Base-by-base conservation (phyloP, 1,140 invertebrate species). In the Frieseomelitta varia region DNA sequence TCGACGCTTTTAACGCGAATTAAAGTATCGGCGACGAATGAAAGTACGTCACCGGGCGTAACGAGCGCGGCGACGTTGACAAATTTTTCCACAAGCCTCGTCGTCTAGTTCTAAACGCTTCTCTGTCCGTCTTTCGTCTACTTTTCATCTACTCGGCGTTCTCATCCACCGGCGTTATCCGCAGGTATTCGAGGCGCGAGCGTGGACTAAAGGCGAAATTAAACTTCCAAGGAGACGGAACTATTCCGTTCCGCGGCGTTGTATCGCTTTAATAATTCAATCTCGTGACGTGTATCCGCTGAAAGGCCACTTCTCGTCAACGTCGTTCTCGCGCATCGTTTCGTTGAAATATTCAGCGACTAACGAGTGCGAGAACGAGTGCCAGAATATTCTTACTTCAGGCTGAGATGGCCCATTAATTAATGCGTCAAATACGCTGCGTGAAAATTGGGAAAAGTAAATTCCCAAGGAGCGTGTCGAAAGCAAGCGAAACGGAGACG, bases 391-490 rank as follows among this genome's bases (percentile, higher is more conserved):
- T 47, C 51, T 53, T 24, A 24, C 19, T 4, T 4, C 4, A 0
- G 1, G n/a, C 2, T 14, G 15, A 15, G 27, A 56, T 4, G 2
- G 24, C n/a, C 19, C 24, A 82, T 56, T 77, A 76, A 82, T 76
- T 81, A 67, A 68, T 4, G 8, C 0, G 14, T 14, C 68, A 56
- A 68, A 68, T n/a, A n/a, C 24, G 11, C 1, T 3, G 61, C 0
- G 4, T 14, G 61, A 53, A 77, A 68, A 68, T 27, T n/a, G 19
- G 24, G 53, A 68, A 82, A 76, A 55, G 30, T 76, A 68, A 82
- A 68, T 56, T 56, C 24, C 47, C 12, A 19, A 1, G 4, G 17
- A 14, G 15, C 10, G 0, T 15, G 27, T 10, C 55, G 30, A 21
- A 72, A n/a, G 65, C n/a, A 47, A 47, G 39, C 39, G 39, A 47